Evolutionary conservation across 2,888 invertebrate genomes (phyloP).

Genomic region (Quadriops clusia): DNA sequence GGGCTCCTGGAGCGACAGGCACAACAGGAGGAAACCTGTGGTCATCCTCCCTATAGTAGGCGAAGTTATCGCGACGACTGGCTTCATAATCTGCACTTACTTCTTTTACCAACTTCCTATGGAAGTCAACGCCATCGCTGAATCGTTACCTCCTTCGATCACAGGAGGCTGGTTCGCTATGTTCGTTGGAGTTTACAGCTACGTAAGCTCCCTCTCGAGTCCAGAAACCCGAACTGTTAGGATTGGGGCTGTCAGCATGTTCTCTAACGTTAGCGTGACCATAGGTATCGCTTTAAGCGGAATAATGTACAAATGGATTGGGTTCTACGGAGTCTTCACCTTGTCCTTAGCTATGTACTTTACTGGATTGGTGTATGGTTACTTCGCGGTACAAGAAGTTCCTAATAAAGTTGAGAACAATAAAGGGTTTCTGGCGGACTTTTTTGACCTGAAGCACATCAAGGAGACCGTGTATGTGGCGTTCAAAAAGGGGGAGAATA

Average conservation of each 20-base stretch:
- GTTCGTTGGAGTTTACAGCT: conserved; percentile 47
- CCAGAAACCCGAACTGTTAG: conserved; percentile 44
- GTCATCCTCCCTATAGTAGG: conserved; percentile 67
- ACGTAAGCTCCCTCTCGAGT: conserved; percentile 46
- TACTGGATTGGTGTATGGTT: conserved; percentile 21
- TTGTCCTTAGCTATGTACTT: conserved; percentile 19
- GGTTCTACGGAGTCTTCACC: conserved; percentile 25
- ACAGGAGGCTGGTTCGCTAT: conserved; percentile 46
- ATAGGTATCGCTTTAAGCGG: conserved; percentile 41
- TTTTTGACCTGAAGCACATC: conserved; percentile 63
- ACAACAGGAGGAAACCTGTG: conserved; percentile 56
- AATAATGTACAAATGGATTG: conserved; percentile 33
- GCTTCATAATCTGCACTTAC: conserved; percentile 41
- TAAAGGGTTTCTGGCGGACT: conserved; percentile 35
- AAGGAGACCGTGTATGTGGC: conserved; percentile 63
- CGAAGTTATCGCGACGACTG: conserved; percentile 45
- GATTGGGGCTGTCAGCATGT: conserved; percentile 46
- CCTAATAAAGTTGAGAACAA: conserved; percentile 26
- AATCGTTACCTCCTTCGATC: conserved; percentile 41
- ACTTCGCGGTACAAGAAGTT: conserved; percentile 20
- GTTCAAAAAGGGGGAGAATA: conserved; percentile 60
- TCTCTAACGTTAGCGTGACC: conserved; percentile 41
- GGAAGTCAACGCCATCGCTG: conserved; percentile 40
- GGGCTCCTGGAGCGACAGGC: conserved; percentile 59
- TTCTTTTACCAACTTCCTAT: conserved; percentile 42